Conservation (phyloP, 1,140 invertebrate species). For the Phymorhynchus buccinoides region DNA sequence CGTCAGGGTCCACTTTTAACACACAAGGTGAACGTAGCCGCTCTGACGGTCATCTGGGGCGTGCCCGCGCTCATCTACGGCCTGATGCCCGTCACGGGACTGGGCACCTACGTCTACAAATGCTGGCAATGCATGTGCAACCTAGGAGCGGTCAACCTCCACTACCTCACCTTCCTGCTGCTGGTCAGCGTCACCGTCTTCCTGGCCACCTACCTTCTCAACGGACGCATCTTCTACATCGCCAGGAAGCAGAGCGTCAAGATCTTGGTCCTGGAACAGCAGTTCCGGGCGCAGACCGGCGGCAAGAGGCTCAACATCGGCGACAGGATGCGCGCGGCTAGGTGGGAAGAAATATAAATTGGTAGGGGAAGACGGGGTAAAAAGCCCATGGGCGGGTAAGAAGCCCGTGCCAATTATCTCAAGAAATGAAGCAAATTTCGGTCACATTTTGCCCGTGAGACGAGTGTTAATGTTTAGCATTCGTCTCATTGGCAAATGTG, state of each 20-base stretch:
- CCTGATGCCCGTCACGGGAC: neutral
- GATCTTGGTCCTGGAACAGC: neutral
- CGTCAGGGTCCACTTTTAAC: no score
- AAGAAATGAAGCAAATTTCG: no score
- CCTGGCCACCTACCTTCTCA: constrained; percentile 17
- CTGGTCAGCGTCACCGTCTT: constrained; percentile 1
- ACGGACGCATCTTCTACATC: constrained; percentile 19
- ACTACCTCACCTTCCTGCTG: constrained; percentile 19
- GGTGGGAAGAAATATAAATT: neutral
- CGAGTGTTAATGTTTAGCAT: no score
- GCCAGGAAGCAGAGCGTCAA: neutral
- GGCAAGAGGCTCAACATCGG: neutral
- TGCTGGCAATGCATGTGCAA: constrained; percentile 34
- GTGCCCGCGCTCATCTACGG: neutral
- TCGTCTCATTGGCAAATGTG: no score
- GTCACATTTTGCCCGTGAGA: no score
- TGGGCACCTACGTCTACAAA: constrained; percentile 20
- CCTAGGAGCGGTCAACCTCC: neutral
- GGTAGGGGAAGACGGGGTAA: no score
- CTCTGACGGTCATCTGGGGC: neutral
- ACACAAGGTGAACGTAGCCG: constrained; percentile 19
- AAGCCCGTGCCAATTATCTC: no score
- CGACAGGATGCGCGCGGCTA: neutral
- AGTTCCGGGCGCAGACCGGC: neutral
- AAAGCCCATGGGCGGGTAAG: no score